Percentiles rank a stretch among this genome's conserved stretches.
phyloP scores from a whole-genome alignment of 2,797 vertebrate genomes.

The Phataginus tricuspis region DNA sequence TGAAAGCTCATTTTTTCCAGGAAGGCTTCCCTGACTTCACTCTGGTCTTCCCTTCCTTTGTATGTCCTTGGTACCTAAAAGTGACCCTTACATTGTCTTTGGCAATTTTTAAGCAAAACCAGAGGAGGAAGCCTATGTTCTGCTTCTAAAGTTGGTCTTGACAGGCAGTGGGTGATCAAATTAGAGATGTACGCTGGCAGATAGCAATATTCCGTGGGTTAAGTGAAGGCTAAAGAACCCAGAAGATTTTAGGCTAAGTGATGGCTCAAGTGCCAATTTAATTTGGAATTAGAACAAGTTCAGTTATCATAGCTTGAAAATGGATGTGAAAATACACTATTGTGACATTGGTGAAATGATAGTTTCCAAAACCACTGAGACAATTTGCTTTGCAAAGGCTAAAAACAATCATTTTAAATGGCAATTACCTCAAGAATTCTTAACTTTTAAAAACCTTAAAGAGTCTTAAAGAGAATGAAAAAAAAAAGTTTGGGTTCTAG shows the following conservation, averaged over 20 bases:
- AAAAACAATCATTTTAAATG: background rate
- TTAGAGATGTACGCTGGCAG: background rate
- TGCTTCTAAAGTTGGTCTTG: background rate
- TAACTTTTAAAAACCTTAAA: conserved; percentile 21
- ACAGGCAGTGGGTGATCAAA: background rate
- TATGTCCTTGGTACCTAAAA: background rate
- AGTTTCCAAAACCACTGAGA: background rate
- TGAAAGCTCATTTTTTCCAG: background rate
- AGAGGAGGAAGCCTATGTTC: background rate
- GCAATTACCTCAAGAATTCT: background rate
- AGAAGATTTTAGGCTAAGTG: background rate
- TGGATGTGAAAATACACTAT: background rate
- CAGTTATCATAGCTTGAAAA: conserved; percentile 15
- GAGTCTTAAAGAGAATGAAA: background rate
- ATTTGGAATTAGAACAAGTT: background rate
- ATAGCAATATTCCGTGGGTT: background rate
- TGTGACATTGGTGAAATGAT: background rate
- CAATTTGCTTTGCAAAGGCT: background rate
- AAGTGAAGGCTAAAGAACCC: background rate
- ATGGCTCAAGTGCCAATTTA: background rate
- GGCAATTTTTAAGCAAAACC: background rate
- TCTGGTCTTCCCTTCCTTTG: background rate
- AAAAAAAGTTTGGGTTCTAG: background rate
- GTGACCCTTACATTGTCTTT: background rate
- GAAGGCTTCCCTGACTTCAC: background rate